These are phyloP conservation scores for Melieria picta DNA, from an alignment of 2,888 invertebrate genomes.

Conservation along the genomic window DNA sequence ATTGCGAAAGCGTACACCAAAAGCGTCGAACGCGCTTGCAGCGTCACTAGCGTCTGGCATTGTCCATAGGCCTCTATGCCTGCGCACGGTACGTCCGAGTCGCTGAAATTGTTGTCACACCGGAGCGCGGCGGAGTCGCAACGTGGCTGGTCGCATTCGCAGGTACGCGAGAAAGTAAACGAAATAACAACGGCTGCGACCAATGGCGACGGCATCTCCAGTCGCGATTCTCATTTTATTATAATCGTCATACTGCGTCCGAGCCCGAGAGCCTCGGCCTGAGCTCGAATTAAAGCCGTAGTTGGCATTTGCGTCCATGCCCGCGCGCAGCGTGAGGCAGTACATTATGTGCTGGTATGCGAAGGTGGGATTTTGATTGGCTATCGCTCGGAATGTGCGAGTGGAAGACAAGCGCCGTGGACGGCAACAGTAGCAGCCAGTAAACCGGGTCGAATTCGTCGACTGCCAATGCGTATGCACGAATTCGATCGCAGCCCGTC, in stretches of 20 bases:
- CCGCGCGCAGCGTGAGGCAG: slow-evolving; percentile 27
- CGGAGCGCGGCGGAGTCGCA: neutral
- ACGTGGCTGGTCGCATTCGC: neutral
- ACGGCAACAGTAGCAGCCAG: too few species aligned
- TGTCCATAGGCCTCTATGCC: neutral
- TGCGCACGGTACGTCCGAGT: neutral
- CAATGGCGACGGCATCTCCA: neutral
- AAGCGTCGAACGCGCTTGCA: too few species aligned
- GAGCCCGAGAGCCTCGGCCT: too few species aligned
- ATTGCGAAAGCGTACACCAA: too few species aligned
- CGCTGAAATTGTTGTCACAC: neutral
- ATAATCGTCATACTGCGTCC: neutral
- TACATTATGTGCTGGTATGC: slow-evolving; percentile 24
- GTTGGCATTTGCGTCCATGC: neutral
- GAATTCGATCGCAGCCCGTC: too few species aligned
- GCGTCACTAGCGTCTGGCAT: neutral
- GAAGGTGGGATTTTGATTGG: slow-evolving; percentile 39
- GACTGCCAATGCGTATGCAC: too few species aligned
- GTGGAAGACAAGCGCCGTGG: neutral
- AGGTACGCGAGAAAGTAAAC: neutral
- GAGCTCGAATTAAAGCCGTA: too few species aligned
- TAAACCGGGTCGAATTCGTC: too few species aligned
- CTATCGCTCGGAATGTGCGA: slow-evolving; percentile 13
- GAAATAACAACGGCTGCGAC: too few species aligned
- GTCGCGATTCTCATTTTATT: slow-evolving; percentile 3